Evolutionary conservation across 1,140 invertebrate species (phyloP), one percentile per base, ranked within the genome.

Genomic region (Lutraria rhynchaena): DNA sequence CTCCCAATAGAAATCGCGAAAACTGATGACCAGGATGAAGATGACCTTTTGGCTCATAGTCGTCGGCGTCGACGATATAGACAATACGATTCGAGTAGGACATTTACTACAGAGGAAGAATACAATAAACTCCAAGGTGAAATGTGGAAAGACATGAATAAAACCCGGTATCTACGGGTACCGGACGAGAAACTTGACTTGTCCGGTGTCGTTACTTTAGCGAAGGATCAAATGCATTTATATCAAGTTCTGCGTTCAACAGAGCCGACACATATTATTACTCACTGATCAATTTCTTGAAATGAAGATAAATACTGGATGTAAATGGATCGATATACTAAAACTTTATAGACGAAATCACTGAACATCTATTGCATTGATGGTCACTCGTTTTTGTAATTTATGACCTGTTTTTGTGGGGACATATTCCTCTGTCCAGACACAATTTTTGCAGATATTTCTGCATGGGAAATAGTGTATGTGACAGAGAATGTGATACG

Each of bases 121-220:
- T 89, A 90, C 44, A 81, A 84, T 33, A 65, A 88, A 17, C 73
- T 84, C 17, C 58, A 88, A 24, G 65, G 44, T 27, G 82, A 87
- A 60, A 29, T 85, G 0, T 89, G 87, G 87, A 82, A 87, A 53
- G 86, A 87, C 33, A 67, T 89, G 81, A 86, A 85, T 24, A 87
- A 89, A 58, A 87, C 86, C 61, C 85, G 87, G 2, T 89, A 89
- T 60, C 63, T 89, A 19, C 27, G 86, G 22, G 58, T 89, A 15
- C 75, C 86, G 0, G 86, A 87, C 46, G 86, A 89, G 1, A 74
- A 75, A 51, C 24, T 86, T 17, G 86, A 89, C 29, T 60, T 87
- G 3, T 84, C 86, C 4, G 86, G 86, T 0, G 83, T 87, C 5
- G 70, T 77, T n/a, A 89, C 86, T n/a, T 53, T 87, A 27, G 86